Conservation (phyloP, 2,113 vertebrate genomes). For the Zapus hudsonius region DNA sequence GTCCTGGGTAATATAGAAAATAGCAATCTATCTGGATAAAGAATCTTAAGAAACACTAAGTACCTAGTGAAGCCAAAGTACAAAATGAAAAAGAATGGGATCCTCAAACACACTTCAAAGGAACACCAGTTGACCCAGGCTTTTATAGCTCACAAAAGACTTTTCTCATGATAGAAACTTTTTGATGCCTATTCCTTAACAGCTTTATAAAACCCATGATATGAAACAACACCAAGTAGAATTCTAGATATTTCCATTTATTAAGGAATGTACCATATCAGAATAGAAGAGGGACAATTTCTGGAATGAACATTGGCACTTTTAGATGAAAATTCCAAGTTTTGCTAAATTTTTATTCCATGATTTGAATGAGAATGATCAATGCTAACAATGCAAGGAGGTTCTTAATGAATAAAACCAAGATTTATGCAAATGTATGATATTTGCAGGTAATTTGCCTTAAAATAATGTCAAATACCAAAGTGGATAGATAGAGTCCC, state of each 20-base stretch:
- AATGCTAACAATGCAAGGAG: neutral
- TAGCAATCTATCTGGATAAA: neutral
- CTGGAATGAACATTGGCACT: conserved; percentile 24
- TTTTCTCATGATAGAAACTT: conserved; percentile 23
- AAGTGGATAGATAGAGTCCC: neutral
- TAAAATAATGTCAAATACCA: conserved; percentile 8
- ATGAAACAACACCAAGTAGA: neutral
- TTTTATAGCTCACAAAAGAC: conserved; percentile 1
- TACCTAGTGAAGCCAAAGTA: conserved; percentile 38
- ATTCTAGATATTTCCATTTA: conserved; percentile 21
- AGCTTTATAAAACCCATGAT: neutral
- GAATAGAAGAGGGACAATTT: neutral
- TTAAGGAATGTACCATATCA: neutral
- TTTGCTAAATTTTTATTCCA: neutral
- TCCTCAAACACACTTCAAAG: conserved; percentile 29
- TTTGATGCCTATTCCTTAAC: conserved; percentile 22
- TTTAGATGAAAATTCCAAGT: neutral
- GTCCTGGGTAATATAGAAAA: conserved; percentile 3
- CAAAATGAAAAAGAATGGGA: conserved; percentile 17
- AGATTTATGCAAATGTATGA: neutral
- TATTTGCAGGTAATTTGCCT: neutral
- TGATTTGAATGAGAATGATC: neutral
- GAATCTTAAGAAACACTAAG: neutral
- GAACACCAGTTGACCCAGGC: neutral
- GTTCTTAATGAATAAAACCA: neutral